These are phyloP conservation scores for Antheraea assamensis DNA, from an alignment of 2,888 invertebrate genomes.

Conservation along the genomic window DNA sequence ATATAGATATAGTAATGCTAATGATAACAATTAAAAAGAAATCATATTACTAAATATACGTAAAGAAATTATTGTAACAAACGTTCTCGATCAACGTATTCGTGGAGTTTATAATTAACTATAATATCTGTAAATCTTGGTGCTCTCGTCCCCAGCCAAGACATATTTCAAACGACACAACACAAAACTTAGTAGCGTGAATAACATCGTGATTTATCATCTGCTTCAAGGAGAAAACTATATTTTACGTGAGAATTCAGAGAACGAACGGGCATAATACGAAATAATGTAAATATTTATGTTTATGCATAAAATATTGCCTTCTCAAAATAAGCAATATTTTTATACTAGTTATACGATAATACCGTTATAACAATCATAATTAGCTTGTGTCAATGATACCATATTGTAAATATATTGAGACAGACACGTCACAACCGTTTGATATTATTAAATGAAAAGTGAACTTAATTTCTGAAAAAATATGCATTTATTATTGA, in stretches of 20 bases:
- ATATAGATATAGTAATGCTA: not conserved
- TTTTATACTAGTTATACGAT: not conserved
- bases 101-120: conserved; percentile 48
- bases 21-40: conserved; percentile 47
- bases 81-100: conserved; percentile 48
- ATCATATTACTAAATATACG: conserved; percentile 47
- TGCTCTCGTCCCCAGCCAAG: conserved; percentile 39
- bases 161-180: conserved; percentile 37
- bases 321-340: not conserved
- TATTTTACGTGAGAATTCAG: conserved; percentile 29
- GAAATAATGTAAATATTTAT: conserved; percentile 20
- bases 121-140: conserved; percentile 52
- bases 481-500: too few species aligned
- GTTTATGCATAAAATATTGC: conserved; percentile 9
- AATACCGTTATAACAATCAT: not conserved
- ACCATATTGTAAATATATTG: too few species aligned
- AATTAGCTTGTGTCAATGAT: too few species aligned
- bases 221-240: conserved; percentile 29
- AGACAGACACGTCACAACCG: too few species aligned
- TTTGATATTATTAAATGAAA: too few species aligned
- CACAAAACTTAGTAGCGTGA: conserved; percentile 32
- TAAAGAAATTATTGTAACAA: conserved; percentile 43
- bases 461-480: too few species aligned
- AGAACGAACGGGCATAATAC: conserved; percentile 23
- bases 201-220: conserved; percentile 36